A percentile compares a stretch with the other conserved stretches of the same genome.
Conservation (phyloP, 2,797 vertebrate genomes). For the Phoebastria nigripes region DNA sequence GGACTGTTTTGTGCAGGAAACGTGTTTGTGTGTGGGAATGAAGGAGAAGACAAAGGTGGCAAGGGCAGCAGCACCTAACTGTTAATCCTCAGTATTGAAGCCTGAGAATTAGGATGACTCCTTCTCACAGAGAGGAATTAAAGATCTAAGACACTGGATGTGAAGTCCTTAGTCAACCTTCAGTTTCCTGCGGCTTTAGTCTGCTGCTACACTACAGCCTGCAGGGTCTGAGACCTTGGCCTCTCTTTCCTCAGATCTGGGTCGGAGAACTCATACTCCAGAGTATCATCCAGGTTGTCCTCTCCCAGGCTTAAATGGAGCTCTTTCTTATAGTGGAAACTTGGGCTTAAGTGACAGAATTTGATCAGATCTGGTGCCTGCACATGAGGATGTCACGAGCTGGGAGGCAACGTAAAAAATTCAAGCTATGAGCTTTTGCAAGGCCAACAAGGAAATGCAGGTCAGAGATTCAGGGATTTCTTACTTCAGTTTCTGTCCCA, state of each 20-base stretch:
- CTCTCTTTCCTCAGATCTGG: neutral
- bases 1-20: neutral
- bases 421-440: neutral
- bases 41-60: neutral
- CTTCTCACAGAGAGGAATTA: neutral
- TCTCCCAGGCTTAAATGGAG: neutral
- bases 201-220: neutral
- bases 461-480: neutral
- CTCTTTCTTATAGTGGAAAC: slow-evolving; percentile 1
- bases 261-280: neutral
- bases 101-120: neutral
- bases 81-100: neutral
- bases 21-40: accelerated
- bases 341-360: neutral
- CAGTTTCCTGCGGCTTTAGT: neutral
- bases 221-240: neutral
- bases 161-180: neutral
- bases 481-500: neutral
- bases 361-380: neutral
- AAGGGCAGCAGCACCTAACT: neutral
- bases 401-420: neutral
- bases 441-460: neutral
- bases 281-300: neutral
- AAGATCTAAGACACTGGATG: neutral
- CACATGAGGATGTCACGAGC: neutral